Base-by-base conservation (phyloP, 64 coral and sea anemone species). In the Trachythela sp. region DNA sequence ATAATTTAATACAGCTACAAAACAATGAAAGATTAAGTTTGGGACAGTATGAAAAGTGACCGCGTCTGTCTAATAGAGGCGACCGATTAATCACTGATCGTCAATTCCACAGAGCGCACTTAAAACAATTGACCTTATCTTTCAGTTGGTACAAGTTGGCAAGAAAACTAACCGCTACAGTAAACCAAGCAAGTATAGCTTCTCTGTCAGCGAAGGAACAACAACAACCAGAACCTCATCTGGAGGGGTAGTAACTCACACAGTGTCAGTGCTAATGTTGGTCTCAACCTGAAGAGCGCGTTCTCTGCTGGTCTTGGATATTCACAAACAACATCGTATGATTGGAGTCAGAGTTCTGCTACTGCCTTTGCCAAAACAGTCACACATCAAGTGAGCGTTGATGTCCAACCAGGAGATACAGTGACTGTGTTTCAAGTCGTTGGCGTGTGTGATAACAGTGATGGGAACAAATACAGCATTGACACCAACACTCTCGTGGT, bases 391-490 rank as follows among this genome's bases (percentile, higher is more conserved):
- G 39, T 72, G 2, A 39, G 59, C 24, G 36, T 88, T 20, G 14
- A 20, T 13, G 87, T 88, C 0, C 17, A 88, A 6, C 60, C 60
- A 0, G 87, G 87, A 43, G 60, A 88, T 40, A 42, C 41, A 39
- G 59, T 88, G 1, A 42, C 9, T 3, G 87, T 88, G 38, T 88
- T 11, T 33, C 87, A 88, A 43, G 87, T 88, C 30, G 39, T 88
- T 48, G 60, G 58, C 7, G n/a, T 43, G 9, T 75, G 87, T 88
- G 40, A 48, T 1, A 88, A 88, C 35, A 13, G 6, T 43, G 87
- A 88, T 29, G 87, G 87, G 8, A 88, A 58, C n/a, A 39, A 40
- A 26, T 88, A 88, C 39, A 88, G 58, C 6, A 30, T 88, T 30
- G 48, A 70, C 22, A 88, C 87, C 30, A 22, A 20, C 15, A 87